Base-by-base conservation (phyloP, 2,888 invertebrate species). In the Trichopria drosophilae region DNA sequence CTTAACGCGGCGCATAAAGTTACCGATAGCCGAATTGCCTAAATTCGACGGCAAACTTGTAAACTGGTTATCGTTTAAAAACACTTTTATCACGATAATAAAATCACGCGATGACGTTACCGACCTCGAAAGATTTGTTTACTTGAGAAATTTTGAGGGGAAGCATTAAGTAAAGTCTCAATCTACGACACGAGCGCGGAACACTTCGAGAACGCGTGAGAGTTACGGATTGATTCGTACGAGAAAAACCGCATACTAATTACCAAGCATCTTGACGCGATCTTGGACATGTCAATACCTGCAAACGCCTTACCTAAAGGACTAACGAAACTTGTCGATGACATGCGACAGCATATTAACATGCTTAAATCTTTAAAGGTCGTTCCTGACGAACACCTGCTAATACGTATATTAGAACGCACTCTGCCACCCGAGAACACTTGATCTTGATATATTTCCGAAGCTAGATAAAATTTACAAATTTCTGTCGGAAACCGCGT, bases 181-280 rank as follows among this genome's bases (percentile, higher is more conserved):
- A 40, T 54, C 4, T 40, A 61, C 10, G 44, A 52, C 3, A 45
- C 29, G 2, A 58, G 50, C 7, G 52, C 53, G 1, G 37, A 48
- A 12, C 61, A 59, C 35, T 63, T 62, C 24, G 24, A 23, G 1
- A 34, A 40, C 22, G 62, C 62, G 1, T 61, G 59, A 57, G 35
- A 47, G 1, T 20, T 62, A 6, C 31, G 63, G 12, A 48, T 23
- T 3, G 34, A 51, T 4, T 42, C 53, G 34, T 60, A 55, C 19
- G 54, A 60, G 6, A 51, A 56, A 15, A 47, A 48, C 23, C 36
- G 60, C 5, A 28, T 51, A 35, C 34, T 57, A 1, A 48, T 61
- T 6, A 19, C 53, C 9, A 40, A 55, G 5, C 56, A 62, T 39
- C 31, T 44, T n/a, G 24, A 42, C 7, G 5, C 36, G 6, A 13